Evolutionary conservation across 1,140 invertebrate species (phyloP), one percentile per base, ranked within the genome.

Genomic region (Andricus grossulariae): DNA sequence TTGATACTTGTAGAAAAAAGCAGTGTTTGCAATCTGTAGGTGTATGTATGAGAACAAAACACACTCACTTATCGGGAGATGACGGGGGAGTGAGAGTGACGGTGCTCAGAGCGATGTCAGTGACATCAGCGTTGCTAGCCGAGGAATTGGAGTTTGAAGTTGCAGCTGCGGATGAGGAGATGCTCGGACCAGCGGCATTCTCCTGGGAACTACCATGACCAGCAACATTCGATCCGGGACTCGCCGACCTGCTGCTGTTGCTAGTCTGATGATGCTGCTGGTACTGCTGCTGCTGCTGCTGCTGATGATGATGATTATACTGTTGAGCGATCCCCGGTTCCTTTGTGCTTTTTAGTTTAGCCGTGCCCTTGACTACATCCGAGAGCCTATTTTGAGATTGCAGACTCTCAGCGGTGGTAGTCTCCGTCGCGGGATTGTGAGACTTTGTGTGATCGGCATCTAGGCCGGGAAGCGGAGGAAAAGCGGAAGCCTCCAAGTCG

Each of bases 321-420:
- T 86, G 86, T 15, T 82, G 85, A 73, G 83, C 76, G 25, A 77
- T 84, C 32, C 73, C 82, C 16, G 78, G 76, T 70, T 77, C 83
- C 78, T 92, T 90, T 88, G 89, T 85, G 83, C 86, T 87, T 88
- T 92, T 94, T 45, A 91, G 84, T 84, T 94, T 95, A 21, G 93
- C 94, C 50, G 94, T 95, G 76, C 95, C 95, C 86, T 96, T 96
- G 21, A 97, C 96, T 50, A 97, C 95, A 89, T 97, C 96, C 5
- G 96, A 94, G 81, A 97, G 90, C 86, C 95, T 93, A 87, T 93
- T 94, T 76, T 91, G 90, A 10, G 90, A 90, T 77, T 90, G 89
- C 74, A 87, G 83, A 80, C 86, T 87, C 74, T 89, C 86, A 12
- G 82, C 80, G 55, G 85, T 82, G n/a, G 73, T 81, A 16, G 81